phyloP scores from a whole-genome alignment of 2,888 invertebrate genomes.

The Sarcophaga caerulescens region DNA sequence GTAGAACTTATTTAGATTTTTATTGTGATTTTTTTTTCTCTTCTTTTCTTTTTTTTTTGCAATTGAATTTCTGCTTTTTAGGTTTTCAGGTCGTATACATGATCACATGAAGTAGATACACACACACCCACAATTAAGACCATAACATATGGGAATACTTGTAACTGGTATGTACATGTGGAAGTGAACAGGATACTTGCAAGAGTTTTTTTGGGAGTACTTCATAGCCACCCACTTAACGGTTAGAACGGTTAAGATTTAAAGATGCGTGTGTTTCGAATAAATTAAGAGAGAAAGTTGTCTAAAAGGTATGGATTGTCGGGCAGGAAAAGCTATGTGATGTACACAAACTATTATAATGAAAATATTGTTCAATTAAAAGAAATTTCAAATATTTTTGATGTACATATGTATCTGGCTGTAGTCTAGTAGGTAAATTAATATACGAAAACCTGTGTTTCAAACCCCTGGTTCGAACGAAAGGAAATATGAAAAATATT shows the following conservation, averaged over 20 bases:
- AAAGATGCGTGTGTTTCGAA: background rate
- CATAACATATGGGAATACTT: background rate
- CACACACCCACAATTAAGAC: slow-evolving; percentile 28
- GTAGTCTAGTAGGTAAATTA: no score
- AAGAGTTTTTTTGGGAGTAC: background rate
- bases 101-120: slow-evolving; percentile 26
- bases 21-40: slow-evolving; percentile 10
- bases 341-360: no score
- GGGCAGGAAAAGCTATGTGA: no score
- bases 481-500: no score
- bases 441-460: no score
- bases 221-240: background rate
- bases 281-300: background rate
- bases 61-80: background rate
- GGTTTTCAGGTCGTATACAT: slow-evolving; percentile 47
- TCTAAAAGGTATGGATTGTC: no score
- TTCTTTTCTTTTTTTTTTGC: background rate
- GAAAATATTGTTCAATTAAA: no score
- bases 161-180: background rate
- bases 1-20: background rate
- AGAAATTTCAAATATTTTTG: no score
- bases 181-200: slow-evolving; percentile 11
- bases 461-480: no score
- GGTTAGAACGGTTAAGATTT: background rate
- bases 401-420: no score